A percentile compares a stretch with the other conserved stretches of the same genome.
phyloP scores from a whole-genome alignment of 2,888 invertebrate genomes.

The Temnothorax unifasciatus region DNA sequence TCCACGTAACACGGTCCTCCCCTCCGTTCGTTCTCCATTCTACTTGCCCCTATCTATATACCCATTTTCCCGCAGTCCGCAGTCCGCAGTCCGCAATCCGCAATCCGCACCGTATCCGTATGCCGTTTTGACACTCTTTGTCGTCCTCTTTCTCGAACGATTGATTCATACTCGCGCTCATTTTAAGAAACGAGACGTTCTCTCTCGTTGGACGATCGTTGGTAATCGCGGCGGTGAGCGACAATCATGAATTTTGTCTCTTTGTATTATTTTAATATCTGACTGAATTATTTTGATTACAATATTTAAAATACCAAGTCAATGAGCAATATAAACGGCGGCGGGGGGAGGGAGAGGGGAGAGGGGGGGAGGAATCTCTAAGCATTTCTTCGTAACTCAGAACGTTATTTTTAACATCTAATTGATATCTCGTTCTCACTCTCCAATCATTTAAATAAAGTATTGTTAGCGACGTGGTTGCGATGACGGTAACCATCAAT shows the following conservation, averaged over 20 bases:
- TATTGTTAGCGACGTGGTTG: background rate
- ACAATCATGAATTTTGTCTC: conserved; percentile 5
- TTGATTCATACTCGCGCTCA: conserved; percentile 14
- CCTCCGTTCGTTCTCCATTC: background rate
- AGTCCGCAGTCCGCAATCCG: conserved; percentile 38
- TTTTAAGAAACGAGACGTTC: conserved; percentile 19
- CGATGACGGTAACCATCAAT: background rate
- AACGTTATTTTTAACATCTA: background rate
- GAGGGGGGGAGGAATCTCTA: background rate
- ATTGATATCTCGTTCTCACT: background rate
- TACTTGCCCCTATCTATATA: background rate
- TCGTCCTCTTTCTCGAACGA: conserved; percentile 30
- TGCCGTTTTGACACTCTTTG: conserved; percentile 35
- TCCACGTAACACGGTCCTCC: conserved; percentile 29
- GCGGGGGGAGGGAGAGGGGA: too few relatives aligned
- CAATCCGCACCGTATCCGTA: conserved; percentile 49
- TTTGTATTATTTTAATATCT: background rate
- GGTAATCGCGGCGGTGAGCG: conserved; percentile 19
- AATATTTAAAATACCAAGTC: background rate
- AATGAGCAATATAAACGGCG: background rate
- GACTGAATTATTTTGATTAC: background rate
- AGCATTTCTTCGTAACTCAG: background rate
- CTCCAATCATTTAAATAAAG: background rate
- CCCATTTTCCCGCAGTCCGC: conserved; percentile 53
- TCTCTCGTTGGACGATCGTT: conserved; percentile 2